A percentile compares a stretch with the other conserved stretches of the same genome.
These are phyloP conservation scores for Eulithis testata DNA, from an alignment of 2,888 invertebrate species.

Conservation along the genomic window DNA sequence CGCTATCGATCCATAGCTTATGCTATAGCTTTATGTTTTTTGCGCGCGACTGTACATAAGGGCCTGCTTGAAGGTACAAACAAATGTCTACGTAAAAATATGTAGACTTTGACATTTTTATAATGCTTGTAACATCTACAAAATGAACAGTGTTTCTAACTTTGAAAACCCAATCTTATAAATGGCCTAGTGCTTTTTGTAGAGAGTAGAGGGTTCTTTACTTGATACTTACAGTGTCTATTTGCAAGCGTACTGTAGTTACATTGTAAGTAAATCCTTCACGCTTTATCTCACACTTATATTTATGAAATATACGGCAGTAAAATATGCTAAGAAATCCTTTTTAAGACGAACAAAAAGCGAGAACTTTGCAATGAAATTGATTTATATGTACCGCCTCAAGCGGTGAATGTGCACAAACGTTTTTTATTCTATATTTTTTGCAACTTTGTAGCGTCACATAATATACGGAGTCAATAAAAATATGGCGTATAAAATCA, in stretches of 20 bases:
- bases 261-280: constrained; percentile 63
- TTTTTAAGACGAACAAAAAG: constrained; percentile 66
- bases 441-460: constrained; percentile 72
- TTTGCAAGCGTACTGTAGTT: constrained; percentile 16
- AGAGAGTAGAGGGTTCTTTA: no score
- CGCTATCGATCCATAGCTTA: constrained; percentile 58
- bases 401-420: constrained; percentile 68
- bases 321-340: constrained; percentile 66
- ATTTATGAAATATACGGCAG: constrained; percentile 64
- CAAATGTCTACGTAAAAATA: background rate
- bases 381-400: constrained; percentile 78
- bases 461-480: constrained; percentile 67
- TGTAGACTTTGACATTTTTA: background rate
- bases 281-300: constrained; percentile 60
- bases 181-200: no score
- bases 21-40: constrained; percentile 52
- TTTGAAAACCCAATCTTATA: no score
- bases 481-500: constrained; percentile 80
- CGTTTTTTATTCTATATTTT: constrained; percentile 70
- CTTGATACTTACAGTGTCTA: background rate
- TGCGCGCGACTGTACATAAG: constrained; percentile 38
- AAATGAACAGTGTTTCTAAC: no score
- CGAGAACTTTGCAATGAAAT: constrained; percentile 51
- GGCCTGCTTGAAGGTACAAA: constrained; percentile 9
- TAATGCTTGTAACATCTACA: no score